phyloP scores from a whole-genome alignment of 2,888 invertebrate species.

The Holacanthella duospinosa region DNA sequence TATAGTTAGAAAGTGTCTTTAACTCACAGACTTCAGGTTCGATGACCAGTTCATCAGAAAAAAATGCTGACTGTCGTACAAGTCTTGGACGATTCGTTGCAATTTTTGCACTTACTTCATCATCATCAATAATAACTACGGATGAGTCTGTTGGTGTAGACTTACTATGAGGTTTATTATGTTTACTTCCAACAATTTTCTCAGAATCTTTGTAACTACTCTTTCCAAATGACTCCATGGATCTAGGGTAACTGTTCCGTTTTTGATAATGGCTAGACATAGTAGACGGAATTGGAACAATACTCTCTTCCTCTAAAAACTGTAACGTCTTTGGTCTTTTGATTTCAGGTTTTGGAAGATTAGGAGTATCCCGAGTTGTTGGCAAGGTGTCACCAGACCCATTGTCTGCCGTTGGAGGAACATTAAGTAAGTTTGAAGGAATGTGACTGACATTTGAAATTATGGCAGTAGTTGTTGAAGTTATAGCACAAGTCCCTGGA shows the following conservation, averaged over 20 bases:
- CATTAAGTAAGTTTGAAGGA: not conserved
- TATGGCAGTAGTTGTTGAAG: not conserved
- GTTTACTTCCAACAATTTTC: not conserved
- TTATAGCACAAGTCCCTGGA: not conserved
- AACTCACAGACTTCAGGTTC: conserved; percentile 36
- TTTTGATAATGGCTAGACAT: not conserved
- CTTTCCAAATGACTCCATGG: not conserved
- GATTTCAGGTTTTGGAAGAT: not conserved
- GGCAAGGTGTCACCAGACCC: not conserved
- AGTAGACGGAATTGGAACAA: not conserved
- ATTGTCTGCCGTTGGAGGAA: not conserved
- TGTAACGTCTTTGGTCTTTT: conserved; percentile 8
- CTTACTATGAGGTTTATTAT: no score
- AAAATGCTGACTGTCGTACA: conserved; percentile 51
- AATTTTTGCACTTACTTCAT: conserved; percentile 35
- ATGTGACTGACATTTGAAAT: conserved; percentile 2
- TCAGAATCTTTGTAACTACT: not conserved
- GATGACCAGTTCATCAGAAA: conserved; percentile 36
- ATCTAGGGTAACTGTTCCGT: not conserved
- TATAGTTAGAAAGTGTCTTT: not conserved
- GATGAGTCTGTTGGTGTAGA: not conserved
- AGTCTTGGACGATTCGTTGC: conserved; percentile 32
- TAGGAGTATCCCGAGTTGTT: not conserved
- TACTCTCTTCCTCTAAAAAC: conserved; percentile 5
- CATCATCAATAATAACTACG: conserved; percentile 23